These are phyloP conservation scores for Hyposmocoma kahamanoa DNA, from an alignment of 1,140 invertebrate species.

Conservation along the genomic window DNA sequence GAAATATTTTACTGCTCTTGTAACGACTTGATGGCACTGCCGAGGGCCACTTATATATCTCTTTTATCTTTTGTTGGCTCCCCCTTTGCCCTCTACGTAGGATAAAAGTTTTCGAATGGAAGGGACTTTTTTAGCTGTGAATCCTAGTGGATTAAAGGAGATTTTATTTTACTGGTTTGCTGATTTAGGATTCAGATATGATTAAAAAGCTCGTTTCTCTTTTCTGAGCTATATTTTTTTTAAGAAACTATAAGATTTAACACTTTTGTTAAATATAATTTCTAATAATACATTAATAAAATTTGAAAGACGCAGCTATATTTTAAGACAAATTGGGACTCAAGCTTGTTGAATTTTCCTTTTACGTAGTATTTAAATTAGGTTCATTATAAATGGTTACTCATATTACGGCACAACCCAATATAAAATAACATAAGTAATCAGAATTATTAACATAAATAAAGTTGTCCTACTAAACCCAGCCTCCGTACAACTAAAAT, in stretches of 20 bases:
- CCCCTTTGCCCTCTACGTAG: constrained; percentile 46
- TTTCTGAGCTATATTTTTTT: too few species aligned
- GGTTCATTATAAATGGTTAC: too few species aligned
- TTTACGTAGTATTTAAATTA: too few species aligned
- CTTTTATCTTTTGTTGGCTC: constrained; percentile 68
- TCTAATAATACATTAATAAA: too few species aligned
- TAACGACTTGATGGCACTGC: constrained; percentile 69
- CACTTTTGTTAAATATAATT: too few species aligned
- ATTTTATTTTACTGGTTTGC: constrained; percentile 2
- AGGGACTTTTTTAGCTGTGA: constrained; percentile 38
- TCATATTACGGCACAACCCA: too few species aligned
- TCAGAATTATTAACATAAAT: not conserved
- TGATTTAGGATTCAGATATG: not conserved
- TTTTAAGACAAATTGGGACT: too few species aligned
- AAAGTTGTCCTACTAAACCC: not conserved
- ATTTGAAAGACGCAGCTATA: too few species aligned
- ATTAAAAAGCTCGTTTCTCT: too few species aligned
- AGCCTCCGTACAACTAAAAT: not conserved
- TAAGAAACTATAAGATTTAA: too few species aligned
- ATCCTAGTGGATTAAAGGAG: not conserved
- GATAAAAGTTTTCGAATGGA: constrained; percentile 37
- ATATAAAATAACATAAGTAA: not conserved
- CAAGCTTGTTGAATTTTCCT: too few species aligned
- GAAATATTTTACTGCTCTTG: constrained; percentile 70
- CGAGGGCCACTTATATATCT: constrained; percentile 72